A percentile compares a stretch with the other conserved stretches of the same genome.
These are phyloP conservation scores for Pterocles orientalis DNA, from an alignment of 2,113 vertebrate genomes.

Conservation along the genomic window DNA sequence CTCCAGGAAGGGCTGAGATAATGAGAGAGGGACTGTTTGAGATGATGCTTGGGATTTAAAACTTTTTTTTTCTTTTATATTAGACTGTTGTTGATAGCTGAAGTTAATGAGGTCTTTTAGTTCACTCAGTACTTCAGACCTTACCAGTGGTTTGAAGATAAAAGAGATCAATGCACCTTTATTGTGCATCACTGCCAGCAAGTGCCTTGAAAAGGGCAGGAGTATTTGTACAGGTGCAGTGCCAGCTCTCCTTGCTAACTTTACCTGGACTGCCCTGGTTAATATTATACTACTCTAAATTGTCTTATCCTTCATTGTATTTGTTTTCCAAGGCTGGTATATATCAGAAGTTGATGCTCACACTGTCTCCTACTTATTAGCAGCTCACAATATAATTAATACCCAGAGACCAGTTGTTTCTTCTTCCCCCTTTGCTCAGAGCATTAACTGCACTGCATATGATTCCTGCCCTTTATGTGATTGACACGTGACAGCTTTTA, in stretches of 20 bases:
- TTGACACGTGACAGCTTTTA: slow-evolving; percentile 58
- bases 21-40: slow-evolving; percentile 62
- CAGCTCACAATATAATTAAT: slow-evolving; percentile 54
- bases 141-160: slow-evolving; percentile 41
- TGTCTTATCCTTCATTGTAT: slow-evolving; percentile 1
- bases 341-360: slow-evolving; percentile 1
- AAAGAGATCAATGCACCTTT: slow-evolving; percentile 65
- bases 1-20: slow-evolving; percentile 67
- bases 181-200: slow-evolving; percentile 48
- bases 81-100: slow-evolving; percentile 54
- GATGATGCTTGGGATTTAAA: slow-evolving; percentile 60
- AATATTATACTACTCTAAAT: slow-evolving; percentile 46
- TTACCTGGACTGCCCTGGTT: slow-evolving; percentile 5
- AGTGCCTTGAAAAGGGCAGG: slow-evolving; percentile 25
- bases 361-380: slow-evolving; percentile 26
- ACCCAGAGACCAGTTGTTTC: slow-evolving; percentile 26
- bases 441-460: slow-evolving; percentile 24
- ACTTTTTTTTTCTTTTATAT: slow-evolving; percentile 19
- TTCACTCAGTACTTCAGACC: slow-evolving; percentile 59
- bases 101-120: slow-evolving; percentile 70
- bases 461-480: slow-evolving; percentile 58
- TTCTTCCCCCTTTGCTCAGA: neutral
- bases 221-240: slow-evolving; percentile 60
- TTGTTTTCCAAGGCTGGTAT: slow-evolving; percentile 20
- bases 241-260: neutral